Percentiles rank a stretch among this genome's conserved stretches.
phyloP scores from a whole-genome alignment of 2,888 invertebrate species.

The Aleiodes leptofemur region DNA sequence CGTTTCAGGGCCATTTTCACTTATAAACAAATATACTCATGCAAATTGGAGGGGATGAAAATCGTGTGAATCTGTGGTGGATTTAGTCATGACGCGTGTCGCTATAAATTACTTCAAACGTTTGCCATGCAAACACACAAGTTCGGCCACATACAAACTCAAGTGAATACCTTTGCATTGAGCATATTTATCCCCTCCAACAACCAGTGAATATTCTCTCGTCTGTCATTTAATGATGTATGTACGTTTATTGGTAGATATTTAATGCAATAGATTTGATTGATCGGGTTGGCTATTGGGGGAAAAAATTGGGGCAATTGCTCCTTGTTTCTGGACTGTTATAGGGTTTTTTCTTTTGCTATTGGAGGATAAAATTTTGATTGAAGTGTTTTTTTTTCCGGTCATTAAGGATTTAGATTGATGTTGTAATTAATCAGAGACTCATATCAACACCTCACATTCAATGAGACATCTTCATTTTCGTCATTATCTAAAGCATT shows the following conservation, averaged over 20 bases:
- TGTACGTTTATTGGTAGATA: neutral
- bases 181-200: neutral
- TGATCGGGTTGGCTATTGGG: neutral
- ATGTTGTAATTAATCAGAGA: too few species aligned
- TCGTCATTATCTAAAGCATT: too few species aligned
- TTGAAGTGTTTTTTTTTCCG: too few species aligned
- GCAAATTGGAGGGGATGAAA: neutral
- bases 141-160: conserved; percentile 46
- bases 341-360: too few species aligned
- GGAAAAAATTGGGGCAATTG: too few species aligned
- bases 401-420: too few species aligned
- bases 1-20: neutral
- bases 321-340: too few species aligned
- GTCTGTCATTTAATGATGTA: neutral
- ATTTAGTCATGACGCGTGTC: conserved; percentile 51
- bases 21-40: neutral
- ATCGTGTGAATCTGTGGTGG: conserved; percentile 52
- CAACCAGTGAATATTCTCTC: conserved; percentile 1
- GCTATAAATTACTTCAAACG: conserved; percentile 57
- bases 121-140: conserved; percentile 63
- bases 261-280: neutral
- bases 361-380: too few species aligned
- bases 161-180: conserved; percentile 6
- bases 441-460: too few species aligned
- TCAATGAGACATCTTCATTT: too few species aligned